These are phyloP conservation scores for Agrotis exclamationis DNA, from an alignment of 2,888 invertebrate genomes.

Conservation along the genomic window DNA sequence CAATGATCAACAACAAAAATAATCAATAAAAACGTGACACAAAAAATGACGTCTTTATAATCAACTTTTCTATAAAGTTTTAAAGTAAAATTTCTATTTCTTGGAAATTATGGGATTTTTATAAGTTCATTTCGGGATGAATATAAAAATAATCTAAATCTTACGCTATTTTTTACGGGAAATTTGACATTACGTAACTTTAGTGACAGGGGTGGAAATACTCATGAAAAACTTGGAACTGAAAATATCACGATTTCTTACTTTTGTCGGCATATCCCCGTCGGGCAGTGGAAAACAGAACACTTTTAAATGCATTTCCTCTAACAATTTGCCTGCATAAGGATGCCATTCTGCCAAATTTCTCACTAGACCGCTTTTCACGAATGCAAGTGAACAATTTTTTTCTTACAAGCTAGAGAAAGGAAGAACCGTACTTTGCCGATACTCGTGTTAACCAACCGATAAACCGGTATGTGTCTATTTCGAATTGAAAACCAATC, in stretches of 20 bases:
- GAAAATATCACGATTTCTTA: slow-evolving; percentile 84
- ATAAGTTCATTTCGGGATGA: slow-evolving; percentile 2
- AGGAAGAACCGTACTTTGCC: slow-evolving; percentile 28
- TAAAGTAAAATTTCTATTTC: background rate
- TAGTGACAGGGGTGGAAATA: slow-evolving; percentile 80
- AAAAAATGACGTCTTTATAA: slow-evolving; percentile 49
- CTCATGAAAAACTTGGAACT: slow-evolving; percentile 60
- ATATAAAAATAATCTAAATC: slow-evolving; percentile 1
- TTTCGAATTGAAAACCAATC: background rate
- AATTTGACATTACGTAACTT: slow-evolving; percentile 90
- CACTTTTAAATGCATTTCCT: slow-evolving; percentile 92
- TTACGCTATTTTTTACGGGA: slow-evolving; percentile 52
- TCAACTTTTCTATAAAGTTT: background rate
- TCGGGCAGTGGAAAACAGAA: slow-evolving; percentile 91
- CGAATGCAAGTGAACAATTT: slow-evolving; percentile 84
- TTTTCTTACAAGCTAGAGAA: slow-evolving; percentile 62
- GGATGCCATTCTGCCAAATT: slow-evolving; percentile 93
- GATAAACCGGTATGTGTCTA: slow-evolving; percentile 30
- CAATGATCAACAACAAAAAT: slow-evolving; percentile 57
- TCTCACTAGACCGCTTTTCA: slow-evolving; percentile 87
- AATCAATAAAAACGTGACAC: slow-evolving; percentile 72
- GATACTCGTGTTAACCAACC: background rate
- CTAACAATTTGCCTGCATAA: slow-evolving; percentile 94
- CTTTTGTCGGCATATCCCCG: slow-evolving; percentile 92
- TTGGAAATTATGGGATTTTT: background rate